Conservation (phyloP, 1,140 invertebrate species). For the Calosoma granatense region DNA sequence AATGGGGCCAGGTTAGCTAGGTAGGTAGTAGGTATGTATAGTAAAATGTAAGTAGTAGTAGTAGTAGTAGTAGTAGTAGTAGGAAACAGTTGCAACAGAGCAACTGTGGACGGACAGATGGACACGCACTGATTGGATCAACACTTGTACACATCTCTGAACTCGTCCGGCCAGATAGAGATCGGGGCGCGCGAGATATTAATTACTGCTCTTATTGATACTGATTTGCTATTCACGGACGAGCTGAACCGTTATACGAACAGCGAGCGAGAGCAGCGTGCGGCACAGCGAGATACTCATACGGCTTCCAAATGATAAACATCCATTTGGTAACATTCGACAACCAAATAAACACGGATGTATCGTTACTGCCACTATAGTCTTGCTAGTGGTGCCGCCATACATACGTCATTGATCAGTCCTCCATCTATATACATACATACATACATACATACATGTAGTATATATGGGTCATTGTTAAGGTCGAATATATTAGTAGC, state of each 20-base stretch:
- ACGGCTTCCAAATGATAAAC: not conserved
- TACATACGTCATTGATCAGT: not conserved
- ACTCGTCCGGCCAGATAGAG: not conserved
- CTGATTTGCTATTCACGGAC: slow-evolving; percentile 7
- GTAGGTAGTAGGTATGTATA: too few relatives aligned
- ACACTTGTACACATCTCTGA: not conserved
- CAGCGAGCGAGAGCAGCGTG: not conserved
- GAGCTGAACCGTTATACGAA: not conserved
- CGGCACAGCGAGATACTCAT: not conserved
- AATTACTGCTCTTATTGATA: slow-evolving; percentile 5
- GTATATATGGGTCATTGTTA: not conserved
- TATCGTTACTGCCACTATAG: too few relatives aligned
- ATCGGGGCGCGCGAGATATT: not conserved
- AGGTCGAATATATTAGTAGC: too few relatives aligned
- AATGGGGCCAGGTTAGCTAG: too few relatives aligned
- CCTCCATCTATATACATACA: too few relatives aligned
- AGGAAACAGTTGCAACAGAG: too few relatives aligned
- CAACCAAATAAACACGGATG: not conserved
- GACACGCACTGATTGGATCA: not conserved
- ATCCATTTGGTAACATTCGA: not conserved
- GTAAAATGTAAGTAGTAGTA: too few relatives aligned
- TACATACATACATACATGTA: too few relatives aligned
- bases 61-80: too few relatives aligned
- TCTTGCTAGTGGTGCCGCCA: too few relatives aligned
- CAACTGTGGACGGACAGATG: not conserved